These are phyloP conservation scores for Leuctra nigra DNA, from an alignment of 2,888 invertebrate species.

Conservation along the genomic window DNA sequence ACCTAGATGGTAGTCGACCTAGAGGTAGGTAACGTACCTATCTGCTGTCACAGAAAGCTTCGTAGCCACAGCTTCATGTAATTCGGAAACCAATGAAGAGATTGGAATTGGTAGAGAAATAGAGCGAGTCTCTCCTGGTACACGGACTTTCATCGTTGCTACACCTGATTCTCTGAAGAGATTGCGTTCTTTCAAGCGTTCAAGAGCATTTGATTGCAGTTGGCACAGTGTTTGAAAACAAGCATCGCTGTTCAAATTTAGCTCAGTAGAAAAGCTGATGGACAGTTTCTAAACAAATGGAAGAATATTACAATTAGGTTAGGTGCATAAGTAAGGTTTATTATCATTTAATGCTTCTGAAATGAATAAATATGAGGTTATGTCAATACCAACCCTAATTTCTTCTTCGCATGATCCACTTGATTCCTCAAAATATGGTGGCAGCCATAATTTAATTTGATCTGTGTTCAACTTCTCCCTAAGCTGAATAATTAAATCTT, in stretches of 20 bases:
- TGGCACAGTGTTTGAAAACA: slow-evolving; percentile 52
- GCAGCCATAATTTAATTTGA: slow-evolving; percentile 67
- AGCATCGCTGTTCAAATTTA: slow-evolving; percentile 47
- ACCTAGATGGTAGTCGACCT: too few species aligned
- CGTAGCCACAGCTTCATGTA: slow-evolving; percentile 48
- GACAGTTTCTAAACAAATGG: slow-evolving; percentile 52
- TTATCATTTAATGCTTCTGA: slow-evolving; percentile 7
- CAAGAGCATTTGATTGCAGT: slow-evolving; percentile 61
- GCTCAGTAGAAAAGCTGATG: slow-evolving; percentile 46
- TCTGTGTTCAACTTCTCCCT: slow-evolving; percentile 59
- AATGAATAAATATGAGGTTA: slow-evolving; percentile 4
- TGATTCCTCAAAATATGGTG: slow-evolving; percentile 55
- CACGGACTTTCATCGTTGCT: slow-evolving; percentile 64
- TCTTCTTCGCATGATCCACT: slow-evolving; percentile 43
- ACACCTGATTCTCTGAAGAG: slow-evolving; percentile 63
- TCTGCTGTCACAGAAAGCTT: slow-evolving; percentile 41
- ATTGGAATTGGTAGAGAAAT: slow-evolving; percentile 52
- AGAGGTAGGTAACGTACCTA: slow-evolving; percentile 42
- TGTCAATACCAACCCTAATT: slow-evolving; percentile 40
- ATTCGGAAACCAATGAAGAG: slow-evolving; percentile 46
- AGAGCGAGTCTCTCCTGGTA: slow-evolving; percentile 46
- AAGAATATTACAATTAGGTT: background rate
- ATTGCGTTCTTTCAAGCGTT: slow-evolving; percentile 61
- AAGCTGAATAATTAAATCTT: slow-evolving; percentile 58
- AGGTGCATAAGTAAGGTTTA: background rate